These are phyloP conservation scores for Eleginops maclovinus DNA, from an alignment of 2,113 vertebrate genomes.

Conservation along the genomic window DNA sequence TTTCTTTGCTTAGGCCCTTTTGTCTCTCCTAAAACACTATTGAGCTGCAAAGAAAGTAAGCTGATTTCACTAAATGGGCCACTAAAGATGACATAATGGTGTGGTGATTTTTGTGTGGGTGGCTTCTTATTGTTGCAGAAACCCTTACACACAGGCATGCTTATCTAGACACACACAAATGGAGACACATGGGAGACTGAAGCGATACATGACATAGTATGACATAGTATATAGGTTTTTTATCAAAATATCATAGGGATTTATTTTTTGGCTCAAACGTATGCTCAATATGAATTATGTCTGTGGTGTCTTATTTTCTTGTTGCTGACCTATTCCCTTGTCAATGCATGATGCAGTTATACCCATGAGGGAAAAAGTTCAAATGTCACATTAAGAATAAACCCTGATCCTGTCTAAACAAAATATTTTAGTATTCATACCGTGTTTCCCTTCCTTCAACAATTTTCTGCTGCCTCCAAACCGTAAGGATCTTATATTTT, in stretches of 20 bases:
- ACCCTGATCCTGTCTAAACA: slow-evolving; percentile 51
- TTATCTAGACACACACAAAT: slow-evolving; percentile 12
- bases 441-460: slow-evolving; percentile 25
- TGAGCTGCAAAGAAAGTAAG: slow-evolving; percentile 62
- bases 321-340: slow-evolving; percentile 58
- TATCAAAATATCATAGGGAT: slow-evolving; percentile 21
- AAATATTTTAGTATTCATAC: slow-evolving; percentile 26
- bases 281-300: slow-evolving; percentile 43
- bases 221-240: not conserved
- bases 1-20: slow-evolving; percentile 59
- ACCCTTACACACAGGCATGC: not conserved
- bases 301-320: slow-evolving; percentile 44
- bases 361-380: slow-evolving; percentile 47
- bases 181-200: slow-evolving; percentile 7
- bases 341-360: slow-evolving; percentile 55
- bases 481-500: not conserved
- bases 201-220: not conserved
- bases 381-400: slow-evolving; percentile 56
- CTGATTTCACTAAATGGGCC: slow-evolving; percentile 63
- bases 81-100: slow-evolving; percentile 50
- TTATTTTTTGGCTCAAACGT: slow-evolving; percentile 25
- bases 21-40: slow-evolving; percentile 47
- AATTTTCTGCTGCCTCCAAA: slow-evolving; percentile 3
- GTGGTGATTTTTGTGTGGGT: slow-evolving; percentile 55
- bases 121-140: slow-evolving; percentile 43